Base-by-base conservation (phyloP, 2,888 invertebrate genomes). In the Sinelater perroti region DNA sequence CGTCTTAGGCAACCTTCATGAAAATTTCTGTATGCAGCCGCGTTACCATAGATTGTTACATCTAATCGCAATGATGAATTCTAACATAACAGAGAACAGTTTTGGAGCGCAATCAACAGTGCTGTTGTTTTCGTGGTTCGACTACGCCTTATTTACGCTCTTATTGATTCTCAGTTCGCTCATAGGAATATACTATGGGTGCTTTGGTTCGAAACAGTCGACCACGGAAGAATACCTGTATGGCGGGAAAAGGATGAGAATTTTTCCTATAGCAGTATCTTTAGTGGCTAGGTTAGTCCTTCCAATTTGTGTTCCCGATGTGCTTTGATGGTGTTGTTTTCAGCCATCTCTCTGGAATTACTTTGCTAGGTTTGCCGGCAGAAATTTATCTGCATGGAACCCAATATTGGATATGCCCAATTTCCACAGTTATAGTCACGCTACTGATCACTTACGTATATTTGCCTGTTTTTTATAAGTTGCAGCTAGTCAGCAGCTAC, bases 271-370 rank as follows among this genome's bases (percentile, higher is more conserved):
- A 51, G 84, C 87, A 1, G 80, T 89, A 75, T 89, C 88, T 10
- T 78, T 90, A 2, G 82, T 87, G 65, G 86, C 90, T 1, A 87
- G 87, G 88, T 87, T 17, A 8, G 44, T 31, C 35, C 16, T 24
- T n/a, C n/a, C n/a, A n/a, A n/a, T n/a, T n/a, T n/a, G n/a, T n/a
- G n/a, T n/a, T n/a, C n/a, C n/a, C n/a, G n/a, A n/a, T n/a, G n/a
- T n/a, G n/a, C n/a, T n/a, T n/a, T n/a, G n/a, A n/a, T n/a, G n/a
- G n/a, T n/a, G n/a, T 21, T 4, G 1, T 6, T 54, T 53, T 3
- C 73, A 88, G 88, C 67, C 87, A 88, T 62, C 76, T 89, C 67
- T 88, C 88, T 1, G 88, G 88, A 26, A 86, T 89, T 28, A 88
- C 88, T 0, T 75, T 89, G 5, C 79, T 90, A 3, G 89, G 87